phyloP scores from a whole-genome alignment of 2,113 vertebrate species.

The Pipa parva region DNA sequence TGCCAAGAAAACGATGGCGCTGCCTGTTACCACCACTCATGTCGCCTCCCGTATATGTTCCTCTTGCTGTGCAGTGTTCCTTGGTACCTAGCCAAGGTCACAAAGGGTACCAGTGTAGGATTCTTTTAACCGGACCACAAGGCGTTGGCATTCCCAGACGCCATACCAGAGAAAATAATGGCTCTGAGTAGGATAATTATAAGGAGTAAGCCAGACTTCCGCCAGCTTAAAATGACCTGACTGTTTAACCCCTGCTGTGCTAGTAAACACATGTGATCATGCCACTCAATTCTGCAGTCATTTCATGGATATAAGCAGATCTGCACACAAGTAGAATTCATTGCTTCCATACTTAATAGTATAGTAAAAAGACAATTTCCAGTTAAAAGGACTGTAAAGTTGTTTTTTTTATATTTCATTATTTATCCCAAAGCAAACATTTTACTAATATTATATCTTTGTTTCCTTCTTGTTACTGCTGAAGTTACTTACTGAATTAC shows the following conservation, averaged over 20 bases:
- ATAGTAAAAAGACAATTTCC: too few relatives aligned
- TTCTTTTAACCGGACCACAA: not conserved
- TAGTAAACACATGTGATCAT: not conserved
- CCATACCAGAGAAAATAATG: not conserved
- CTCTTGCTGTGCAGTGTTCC: not conserved
- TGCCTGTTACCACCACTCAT: not conserved
- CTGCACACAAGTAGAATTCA: too few relatives aligned
- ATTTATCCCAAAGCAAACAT: too few relatives aligned
- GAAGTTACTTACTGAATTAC: too few relatives aligned
- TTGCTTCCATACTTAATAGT: too few relatives aligned
- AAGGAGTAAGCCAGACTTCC: not conserved
- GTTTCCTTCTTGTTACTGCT: too few relatives aligned
- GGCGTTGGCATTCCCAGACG: not conserved
- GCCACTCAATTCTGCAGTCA: not conserved
- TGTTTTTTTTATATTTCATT: too few relatives aligned
- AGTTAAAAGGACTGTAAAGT: too few relatives aligned
- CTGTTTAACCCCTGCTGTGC: not conserved
- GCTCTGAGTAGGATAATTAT: constrained; percentile 2
- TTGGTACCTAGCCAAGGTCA: not conserved
- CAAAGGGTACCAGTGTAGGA: not conserved
- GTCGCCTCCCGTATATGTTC: not conserved
- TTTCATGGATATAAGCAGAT: not conserved
- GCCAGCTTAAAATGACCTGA: not conserved
- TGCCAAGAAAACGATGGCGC: constrained; percentile 5
- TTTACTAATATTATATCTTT: too few relatives aligned